Evolutionary conservation across 23 tunicate genomes (phyloP).

Genomic region (Trididemnum nubilum): DNA sequence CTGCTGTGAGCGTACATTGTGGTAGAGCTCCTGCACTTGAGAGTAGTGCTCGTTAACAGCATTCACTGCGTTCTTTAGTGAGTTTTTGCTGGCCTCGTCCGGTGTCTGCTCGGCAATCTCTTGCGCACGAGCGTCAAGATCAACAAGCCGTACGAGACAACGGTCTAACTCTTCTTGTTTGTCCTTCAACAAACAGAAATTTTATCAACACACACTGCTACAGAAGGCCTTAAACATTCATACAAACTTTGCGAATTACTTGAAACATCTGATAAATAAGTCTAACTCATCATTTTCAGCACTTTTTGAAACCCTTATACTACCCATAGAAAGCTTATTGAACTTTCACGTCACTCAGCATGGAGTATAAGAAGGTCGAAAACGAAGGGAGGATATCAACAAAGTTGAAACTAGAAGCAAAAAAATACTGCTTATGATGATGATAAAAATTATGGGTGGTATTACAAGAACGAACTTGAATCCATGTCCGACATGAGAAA

Average conservation of each 20-base stretch:
- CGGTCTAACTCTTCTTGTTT: slow-evolving; percentile 46
- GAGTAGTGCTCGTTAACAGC: slow-evolving; percentile 82
- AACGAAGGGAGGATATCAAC: too few relatives aligned
- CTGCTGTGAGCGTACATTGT: background rate
- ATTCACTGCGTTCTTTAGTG: slow-evolving; percentile 75
- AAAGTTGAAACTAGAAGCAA: too few relatives aligned
- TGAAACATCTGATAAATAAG: background rate
- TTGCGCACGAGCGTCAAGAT: slow-evolving; percentile 72
- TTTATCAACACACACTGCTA: background rate
- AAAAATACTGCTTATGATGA: too few relatives aligned
- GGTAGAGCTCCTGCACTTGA: slow-evolving; percentile 59
- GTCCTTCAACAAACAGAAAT: slow-evolving; percentile 22
- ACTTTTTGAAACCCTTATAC: too few relatives aligned
- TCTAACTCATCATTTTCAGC: too few relatives aligned
- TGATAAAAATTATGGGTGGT: too few relatives aligned
- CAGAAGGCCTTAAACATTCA: background rate
- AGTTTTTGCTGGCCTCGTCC: slow-evolving; percentile 69
- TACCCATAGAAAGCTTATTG: too few relatives aligned
- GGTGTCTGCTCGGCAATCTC: slow-evolving; percentile 89
- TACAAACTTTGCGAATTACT: background rate
- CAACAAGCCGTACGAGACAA: slow-evolving; percentile 61
- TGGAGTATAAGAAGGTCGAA: too few relatives aligned
- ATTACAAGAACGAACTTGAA: too few relatives aligned
- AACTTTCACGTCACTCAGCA: too few relatives aligned
- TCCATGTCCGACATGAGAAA: too few relatives aligned